Base-by-base conservation (phyloP, 1,140 invertebrate species). In the Maconellicoccus hirsutus region DNA sequence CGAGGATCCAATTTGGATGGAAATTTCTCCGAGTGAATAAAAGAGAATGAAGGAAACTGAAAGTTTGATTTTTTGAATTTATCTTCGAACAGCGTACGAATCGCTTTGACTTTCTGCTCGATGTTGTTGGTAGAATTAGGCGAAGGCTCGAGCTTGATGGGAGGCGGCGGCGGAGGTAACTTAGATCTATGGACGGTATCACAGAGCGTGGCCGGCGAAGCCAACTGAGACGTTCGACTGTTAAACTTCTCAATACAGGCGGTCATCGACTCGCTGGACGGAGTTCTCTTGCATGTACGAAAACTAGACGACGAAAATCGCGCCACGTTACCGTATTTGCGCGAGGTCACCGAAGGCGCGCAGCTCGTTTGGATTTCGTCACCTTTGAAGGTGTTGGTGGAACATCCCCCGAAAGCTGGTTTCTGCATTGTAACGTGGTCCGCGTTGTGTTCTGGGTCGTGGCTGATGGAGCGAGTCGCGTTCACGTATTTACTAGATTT, bases 11-110 rank as follows among this genome's bases (percentile, higher is more conserved):
- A 16, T 25, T 25, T 66, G 25, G 61, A 23, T 8, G 61, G 61
- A 66, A 66, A 66, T 16, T 66, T 66, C 61, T 66, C 61, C 61
- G 61, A 66, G 25, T 66, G 61, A 10, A 23, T 66, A 8, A 66
- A 26, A 2, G 25, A 23, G 16, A 23, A 23, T 3, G 61, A 66
- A 8, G 61, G 25, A 66, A 66, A 66, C 61, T 66, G 61, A 23
- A 52, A 52, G n/a, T 19, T 52, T 8, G 42, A 52, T 19, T 52
- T 52, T 3, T 19, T 14, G 2, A 52, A 52, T 16, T 52, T 52
- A 19, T 52, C 42, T 16, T 52, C 42, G 42, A 52, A 52, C n/a
- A 52, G 16, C 2, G 42, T 52, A 19, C 42, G 42, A 52, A 52
- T 52, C 2, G 42, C 42, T 19, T 52, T 52, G 16, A 52, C 42